Evolutionary conservation across 2,888 invertebrate genomes (phyloP).

Genomic region (Synergus japonicus): DNA sequence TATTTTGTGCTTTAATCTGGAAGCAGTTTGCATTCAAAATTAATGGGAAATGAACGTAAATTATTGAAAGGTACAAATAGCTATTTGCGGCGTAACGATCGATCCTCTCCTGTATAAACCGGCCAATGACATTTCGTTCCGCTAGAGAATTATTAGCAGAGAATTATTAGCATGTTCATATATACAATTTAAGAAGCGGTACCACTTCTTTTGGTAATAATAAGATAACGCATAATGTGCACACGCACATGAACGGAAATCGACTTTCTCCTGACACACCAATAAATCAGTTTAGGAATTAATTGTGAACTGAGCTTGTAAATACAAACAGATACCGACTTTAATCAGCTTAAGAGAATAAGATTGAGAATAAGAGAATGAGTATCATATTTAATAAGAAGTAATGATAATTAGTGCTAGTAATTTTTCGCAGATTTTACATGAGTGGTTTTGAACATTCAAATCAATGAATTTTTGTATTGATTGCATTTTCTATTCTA

Average conservation of each 20-base stretch:
- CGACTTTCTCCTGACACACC: slow-evolving; percentile 19
- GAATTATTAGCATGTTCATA: background rate
- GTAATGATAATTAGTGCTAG: too few relatives aligned
- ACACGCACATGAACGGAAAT: slow-evolving; percentile 3
- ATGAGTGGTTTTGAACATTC: too few relatives aligned
- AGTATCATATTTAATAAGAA: too few relatives aligned
- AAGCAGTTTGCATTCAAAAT: background rate
- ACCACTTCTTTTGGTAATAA: background rate
- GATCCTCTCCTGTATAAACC: slow-evolving; percentile 15
- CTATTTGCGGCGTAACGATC: slow-evolving; percentile 14
- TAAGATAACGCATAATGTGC: too few relatives aligned
- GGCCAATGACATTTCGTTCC: slow-evolving; percentile 17
- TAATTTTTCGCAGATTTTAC: too few relatives aligned
- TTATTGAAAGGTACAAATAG: slow-evolving; percentile 15
- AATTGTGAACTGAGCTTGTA: background rate
- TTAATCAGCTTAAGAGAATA: background rate
- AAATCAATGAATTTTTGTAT: too few relatives aligned
- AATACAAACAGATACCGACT: background rate
- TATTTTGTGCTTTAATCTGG: background rate
- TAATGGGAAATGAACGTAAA: slow-evolving; percentile 18
- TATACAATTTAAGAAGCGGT: slow-evolving; percentile 3
- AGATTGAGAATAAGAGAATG: background rate
- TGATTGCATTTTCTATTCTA: too few relatives aligned
- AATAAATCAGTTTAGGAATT: slow-evolving; percentile 7
- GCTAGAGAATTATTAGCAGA: slow-evolving; percentile 4